Conservation (phyloP, 2,888 invertebrate species). For the Diarsia rubi region DNA sequence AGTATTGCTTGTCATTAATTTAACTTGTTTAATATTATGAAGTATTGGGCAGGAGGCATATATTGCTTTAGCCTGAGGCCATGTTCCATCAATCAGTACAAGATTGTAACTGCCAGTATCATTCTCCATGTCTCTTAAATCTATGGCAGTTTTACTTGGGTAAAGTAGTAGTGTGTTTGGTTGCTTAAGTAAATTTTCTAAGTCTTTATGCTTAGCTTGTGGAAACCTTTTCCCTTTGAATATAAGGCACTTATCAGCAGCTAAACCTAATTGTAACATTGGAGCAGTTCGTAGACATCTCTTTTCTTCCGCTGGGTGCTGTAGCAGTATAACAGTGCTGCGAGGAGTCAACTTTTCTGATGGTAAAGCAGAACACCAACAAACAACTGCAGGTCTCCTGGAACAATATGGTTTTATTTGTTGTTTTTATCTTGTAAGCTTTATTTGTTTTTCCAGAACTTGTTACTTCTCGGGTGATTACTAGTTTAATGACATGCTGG, state of each 20-base stretch:
- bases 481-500: no score
- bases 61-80: slow-evolving; percentile 98
- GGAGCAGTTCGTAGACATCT: slow-evolving; percentile 97
- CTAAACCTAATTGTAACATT: slow-evolving; percentile 95
- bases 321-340: slow-evolving; percentile 95
- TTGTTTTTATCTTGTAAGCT: not conserved
- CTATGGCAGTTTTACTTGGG: slow-evolving; percentile 94
- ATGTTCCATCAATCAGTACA: slow-evolving; percentile 97
- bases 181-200: slow-evolving; percentile 92
- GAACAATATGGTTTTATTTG: slow-evolving; percentile 65
- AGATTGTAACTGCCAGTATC: slow-evolving; percentile 93
- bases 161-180: slow-evolving; percentile 95
- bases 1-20: slow-evolving; percentile 93
- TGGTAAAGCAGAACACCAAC: slow-evolving; percentile 97
- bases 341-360: slow-evolving; percentile 92
- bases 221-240: slow-evolving; percentile 97
- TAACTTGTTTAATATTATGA: slow-evolving; percentile 95
- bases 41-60: slow-evolving; percentile 95
- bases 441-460: not conserved
- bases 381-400: slow-evolving; percentile 96
- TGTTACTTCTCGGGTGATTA: not conserved
- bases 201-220: slow-evolving; percentile 91
- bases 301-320: slow-evolving; percentile 98
- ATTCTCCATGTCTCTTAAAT: slow-evolving; percentile 90
- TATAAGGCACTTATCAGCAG: slow-evolving; percentile 94